These are phyloP conservation scores for Eupsittula cactorum DNA, from an alignment of 2,113 vertebrate genomes.

Conservation along the genomic window DNA sequence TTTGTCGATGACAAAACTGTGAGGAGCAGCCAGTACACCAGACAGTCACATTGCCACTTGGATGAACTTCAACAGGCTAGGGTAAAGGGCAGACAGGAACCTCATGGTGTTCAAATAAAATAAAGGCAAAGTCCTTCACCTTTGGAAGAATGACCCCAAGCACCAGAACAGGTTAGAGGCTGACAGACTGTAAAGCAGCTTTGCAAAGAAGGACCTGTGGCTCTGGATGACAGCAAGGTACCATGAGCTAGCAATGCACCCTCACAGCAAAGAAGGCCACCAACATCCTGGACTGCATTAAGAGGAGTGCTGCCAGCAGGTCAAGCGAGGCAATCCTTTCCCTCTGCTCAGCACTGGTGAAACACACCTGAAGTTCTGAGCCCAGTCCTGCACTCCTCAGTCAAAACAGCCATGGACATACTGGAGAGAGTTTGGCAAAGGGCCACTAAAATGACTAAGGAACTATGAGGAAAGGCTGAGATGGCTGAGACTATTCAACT, in stretches of 20 bases:
- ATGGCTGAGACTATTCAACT: not conserved
- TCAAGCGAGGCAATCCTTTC: not conserved
- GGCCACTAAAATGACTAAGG: not conserved
- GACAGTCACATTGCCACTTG: accelerated
- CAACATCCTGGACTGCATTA: not conserved
- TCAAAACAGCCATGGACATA: not conserved
- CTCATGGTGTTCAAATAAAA: not conserved
- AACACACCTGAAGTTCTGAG: not conserved
- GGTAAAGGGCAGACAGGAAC: not conserved
- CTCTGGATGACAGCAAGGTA: not conserved
- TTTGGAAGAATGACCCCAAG: not conserved
- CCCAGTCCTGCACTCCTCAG: not conserved
- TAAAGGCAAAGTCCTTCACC: not conserved
- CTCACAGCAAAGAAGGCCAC: not conserved
- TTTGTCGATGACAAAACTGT: not conserved
- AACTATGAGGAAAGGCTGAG: not conserved
- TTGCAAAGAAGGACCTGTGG: not conserved
- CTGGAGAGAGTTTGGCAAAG: not conserved
- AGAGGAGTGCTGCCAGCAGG: not conserved
- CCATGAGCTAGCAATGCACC: not conserved
- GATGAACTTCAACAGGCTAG: not conserved
- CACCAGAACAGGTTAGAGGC: not conserved
- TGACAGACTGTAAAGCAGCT: not conserved
- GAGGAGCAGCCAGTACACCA: not conserved
- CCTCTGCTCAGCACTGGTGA: not conserved